Conservation (phyloP, 2,888 invertebrate species). For the Altica lythri region DNA sequence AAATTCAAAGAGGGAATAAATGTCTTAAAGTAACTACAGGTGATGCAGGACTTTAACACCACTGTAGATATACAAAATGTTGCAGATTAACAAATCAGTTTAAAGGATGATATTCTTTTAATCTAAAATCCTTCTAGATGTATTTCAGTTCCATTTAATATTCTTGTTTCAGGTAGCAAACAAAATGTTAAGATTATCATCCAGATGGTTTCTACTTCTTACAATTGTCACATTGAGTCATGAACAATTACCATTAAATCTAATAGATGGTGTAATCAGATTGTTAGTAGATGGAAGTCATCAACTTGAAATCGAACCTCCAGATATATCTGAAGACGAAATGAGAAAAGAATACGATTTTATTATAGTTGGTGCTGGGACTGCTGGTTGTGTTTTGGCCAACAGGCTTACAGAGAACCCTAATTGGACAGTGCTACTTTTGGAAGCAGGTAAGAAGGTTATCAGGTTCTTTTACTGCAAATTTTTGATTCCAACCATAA, state of each 20-base stretch:
- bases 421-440: constrained; percentile 68
- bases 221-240: constrained; percentile 12
- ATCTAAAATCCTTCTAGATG: too few relatives aligned
- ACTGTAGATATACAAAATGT: too few relatives aligned
- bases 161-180: not conserved
- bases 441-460: constrained; percentile 74
- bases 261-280: constrained; percentile 60
- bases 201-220: constrained; percentile 19
- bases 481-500: too few relatives aligned
- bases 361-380: constrained; percentile 78
- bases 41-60: too few relatives aligned
- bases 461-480: too few relatives aligned
- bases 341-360: constrained; percentile 72
- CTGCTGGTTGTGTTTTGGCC: constrained; percentile 78
- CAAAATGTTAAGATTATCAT: constrained; percentile 6
- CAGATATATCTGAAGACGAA: constrained; percentile 59
- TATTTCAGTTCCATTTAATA: too few relatives aligned
- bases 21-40: too few relatives aligned
- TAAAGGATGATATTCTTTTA: too few relatives aligned
- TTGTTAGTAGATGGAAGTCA: constrained; percentile 62
- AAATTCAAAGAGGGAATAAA: too few relatives aligned
- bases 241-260: constrained; percentile 26
- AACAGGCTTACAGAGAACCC: constrained; percentile 73
- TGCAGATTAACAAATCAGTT: too few relatives aligned
- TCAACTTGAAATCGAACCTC: constrained; percentile 62